Evolutionary conservation across 1,140 invertebrate genomes (phyloP), one percentile per base, ranked within the genome.

Genomic region (Drosophila saltans): DNA sequence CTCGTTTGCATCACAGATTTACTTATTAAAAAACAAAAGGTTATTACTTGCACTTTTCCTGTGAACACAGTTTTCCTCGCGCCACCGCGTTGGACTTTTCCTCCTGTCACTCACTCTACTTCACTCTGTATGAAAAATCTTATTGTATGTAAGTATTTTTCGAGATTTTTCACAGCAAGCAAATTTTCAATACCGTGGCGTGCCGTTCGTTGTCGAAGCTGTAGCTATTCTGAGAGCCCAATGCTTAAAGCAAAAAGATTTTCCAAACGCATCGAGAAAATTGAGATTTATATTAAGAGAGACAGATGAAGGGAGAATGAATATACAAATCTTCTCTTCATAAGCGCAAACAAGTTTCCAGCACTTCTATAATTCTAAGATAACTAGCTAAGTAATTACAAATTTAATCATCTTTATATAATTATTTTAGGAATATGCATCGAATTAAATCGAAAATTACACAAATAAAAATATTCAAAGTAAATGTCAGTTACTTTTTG

Each of bases 41-140:
- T 89, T 78, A 89, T 89, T 89, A 89, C 84, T 89, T 89, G 84
- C 84, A 89, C 80, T 84, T 89, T 88, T 84, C 68, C 68, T 77
- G 83, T 83, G 69, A 79, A 86, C 59, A 69, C 73, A 71, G 57
- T n/a, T 43, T 21, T 61, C 69, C 52, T 64, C 79, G 58, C 62
- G 58, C 71, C 62, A 16, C 59, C 48, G 56, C 59, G 69, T 30
- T 30, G 28, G 28, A 30, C 52, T 43, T 62, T 48, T 64, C 36
- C 33, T 62, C 39, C 72, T 45, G n/a, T 63, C 74, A 59, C 64
- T 65, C 55, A 58, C 72, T 70, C 43, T 65, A 62, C 33, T 45
- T 45, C n/a, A 16, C 48, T 67, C 30, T 75, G 9, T 66, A 26
- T 59, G 48, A 36, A 65, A 36, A 65, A 68, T 52, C 11, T 45